Evolutionary conservation across 2,888 invertebrate genomes (phyloP).

Genomic region (Drosophila limbata): DNA sequence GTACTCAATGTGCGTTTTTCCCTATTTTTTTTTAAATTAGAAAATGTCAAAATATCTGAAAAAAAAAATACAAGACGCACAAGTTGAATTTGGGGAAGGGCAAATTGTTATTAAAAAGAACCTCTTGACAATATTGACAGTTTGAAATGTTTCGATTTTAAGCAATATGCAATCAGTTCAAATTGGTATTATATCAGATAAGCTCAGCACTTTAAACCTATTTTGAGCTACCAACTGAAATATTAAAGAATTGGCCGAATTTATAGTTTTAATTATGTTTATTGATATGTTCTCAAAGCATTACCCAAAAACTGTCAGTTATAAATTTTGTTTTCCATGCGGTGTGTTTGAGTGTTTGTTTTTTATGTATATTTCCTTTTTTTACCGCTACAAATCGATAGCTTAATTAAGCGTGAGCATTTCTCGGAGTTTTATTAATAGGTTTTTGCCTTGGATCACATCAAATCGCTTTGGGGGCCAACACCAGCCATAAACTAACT

Average conservation of each 20-base stretch:
- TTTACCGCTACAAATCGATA: constrained; percentile 70
- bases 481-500: constrained; percentile 28
- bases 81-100: neutral
- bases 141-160: neutral
- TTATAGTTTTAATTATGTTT: constrained; percentile 19
- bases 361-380: constrained; percentile 27
- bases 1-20: neutral
- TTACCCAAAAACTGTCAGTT: constrained; percentile 22
- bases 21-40: neutral
- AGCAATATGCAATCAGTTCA: neutral
- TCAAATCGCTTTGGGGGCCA: constrained; percentile 37
- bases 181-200: neutral
- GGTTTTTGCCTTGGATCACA: constrained; percentile 66
- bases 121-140: constrained; percentile 8
- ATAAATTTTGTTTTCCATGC: constrained; percentile 19
- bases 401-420: constrained; percentile 78
- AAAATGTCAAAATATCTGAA: constrained; percentile 3
- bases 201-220: neutral
- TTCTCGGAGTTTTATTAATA: constrained; percentile 72
- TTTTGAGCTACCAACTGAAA: neutral
- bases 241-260: neutral
- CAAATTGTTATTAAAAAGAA: constrained; percentile 23
- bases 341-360: constrained; percentile 1
- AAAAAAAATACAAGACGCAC: too few relatives aligned
- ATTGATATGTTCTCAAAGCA: neutral